Percentiles rank a stretch among this genome's conserved stretches.
Conservation (phyloP, 2,113 vertebrate species). For the Tretioscincus oriximinensis region DNA sequence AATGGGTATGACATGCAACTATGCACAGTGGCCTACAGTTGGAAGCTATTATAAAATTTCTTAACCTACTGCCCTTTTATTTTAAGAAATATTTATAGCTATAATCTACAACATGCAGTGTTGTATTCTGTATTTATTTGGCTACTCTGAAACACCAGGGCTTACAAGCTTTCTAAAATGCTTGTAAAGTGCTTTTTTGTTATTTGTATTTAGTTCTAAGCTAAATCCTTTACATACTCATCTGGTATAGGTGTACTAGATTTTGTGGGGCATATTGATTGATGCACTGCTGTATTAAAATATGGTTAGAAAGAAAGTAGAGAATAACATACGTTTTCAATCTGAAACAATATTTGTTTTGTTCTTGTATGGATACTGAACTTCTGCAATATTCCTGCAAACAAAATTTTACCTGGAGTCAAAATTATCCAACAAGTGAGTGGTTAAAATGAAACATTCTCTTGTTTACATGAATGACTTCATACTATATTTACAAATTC, state of each 20-base stretch:
- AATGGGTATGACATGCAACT: neutral
- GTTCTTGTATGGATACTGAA: neutral
- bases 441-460: neutral
- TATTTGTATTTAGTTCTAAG: neutral
- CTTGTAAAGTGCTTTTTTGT: slow-evolving; percentile 7
- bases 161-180: neutral
- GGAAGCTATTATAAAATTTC: slow-evolving; percentile 20
- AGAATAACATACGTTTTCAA: neutral
- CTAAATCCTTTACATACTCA: neutral
- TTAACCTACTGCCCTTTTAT: slow-evolving; percentile 39
- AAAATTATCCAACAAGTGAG: neutral
- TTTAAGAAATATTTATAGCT: neutral
- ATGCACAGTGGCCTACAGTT: neutral
- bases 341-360: neutral
- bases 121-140: slow-evolving; percentile 44
- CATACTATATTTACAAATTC: neutral
- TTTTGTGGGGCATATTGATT: neutral
- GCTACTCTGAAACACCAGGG: slow-evolving; percentile 36
- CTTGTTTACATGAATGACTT: neutral
- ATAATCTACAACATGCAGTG: slow-evolving; percentile 27
- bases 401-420: neutral
- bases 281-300: neutral
- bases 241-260: neutral
- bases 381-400: neutral
- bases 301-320: neutral